phyloP scores from a whole-genome alignment of 2,113 vertebrate genomes.

The Tricholaema leucomelas region DNA sequence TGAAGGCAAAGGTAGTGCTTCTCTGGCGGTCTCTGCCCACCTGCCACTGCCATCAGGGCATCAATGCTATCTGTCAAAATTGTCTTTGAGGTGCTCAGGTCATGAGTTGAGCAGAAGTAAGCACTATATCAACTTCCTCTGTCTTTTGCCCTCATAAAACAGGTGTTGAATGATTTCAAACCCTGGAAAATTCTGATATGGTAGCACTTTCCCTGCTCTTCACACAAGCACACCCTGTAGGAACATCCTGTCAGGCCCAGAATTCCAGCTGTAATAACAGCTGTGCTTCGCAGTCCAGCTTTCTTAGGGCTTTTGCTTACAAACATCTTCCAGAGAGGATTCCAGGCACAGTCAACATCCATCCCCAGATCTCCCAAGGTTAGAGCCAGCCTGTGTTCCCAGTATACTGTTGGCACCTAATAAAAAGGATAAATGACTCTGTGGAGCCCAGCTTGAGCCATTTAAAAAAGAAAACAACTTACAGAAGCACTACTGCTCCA shows the following conservation, averaged over 20 bases:
- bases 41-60: rapidly evolving
- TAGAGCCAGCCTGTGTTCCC: background rate
- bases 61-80: background rate
- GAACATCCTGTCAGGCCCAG: background rate
- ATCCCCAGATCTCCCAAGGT: background rate
- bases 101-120: background rate
- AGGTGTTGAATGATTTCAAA: background rate
- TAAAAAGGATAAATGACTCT: background rate
- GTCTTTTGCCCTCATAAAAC: background rate
- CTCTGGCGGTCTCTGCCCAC: background rate
- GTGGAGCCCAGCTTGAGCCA: background rate
- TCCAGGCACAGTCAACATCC: background rate
- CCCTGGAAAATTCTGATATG: background rate
- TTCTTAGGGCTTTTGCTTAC: background rate
- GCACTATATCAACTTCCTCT: background rate
- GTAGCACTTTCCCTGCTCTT: background rate
- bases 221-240: rapidly evolving
- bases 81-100: background rate
- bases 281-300: rapidly evolving
- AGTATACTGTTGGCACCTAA: background rate
- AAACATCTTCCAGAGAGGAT: background rate
- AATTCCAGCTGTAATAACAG: background rate
- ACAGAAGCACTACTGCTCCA: background rate
- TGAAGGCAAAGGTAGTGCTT: background rate
- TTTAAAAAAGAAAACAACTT: conserved; percentile 29